Conservation (phyloP, 2,797 vertebrate genomes). For the Trachops cirrhosus region DNA sequence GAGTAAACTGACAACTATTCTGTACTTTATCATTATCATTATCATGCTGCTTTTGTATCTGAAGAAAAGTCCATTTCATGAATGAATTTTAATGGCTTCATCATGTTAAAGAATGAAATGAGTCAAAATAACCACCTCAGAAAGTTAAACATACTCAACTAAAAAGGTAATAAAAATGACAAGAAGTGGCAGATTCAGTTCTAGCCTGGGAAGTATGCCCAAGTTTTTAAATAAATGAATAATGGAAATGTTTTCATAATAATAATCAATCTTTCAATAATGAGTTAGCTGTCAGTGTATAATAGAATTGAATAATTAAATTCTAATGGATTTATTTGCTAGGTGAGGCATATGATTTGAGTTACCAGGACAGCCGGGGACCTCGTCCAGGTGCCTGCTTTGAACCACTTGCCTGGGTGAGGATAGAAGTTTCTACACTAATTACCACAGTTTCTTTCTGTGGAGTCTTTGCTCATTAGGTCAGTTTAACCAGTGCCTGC, state of each 20-base stretch:
- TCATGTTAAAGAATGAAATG: neutral
- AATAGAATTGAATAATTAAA: constrained; percentile 66
- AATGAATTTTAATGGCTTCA: constrained; percentile 30
- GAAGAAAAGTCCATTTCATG: constrained; percentile 11
- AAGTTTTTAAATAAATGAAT: constrained; percentile 66
- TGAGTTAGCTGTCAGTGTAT: constrained; percentile 46
- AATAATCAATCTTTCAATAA: constrained; percentile 67
- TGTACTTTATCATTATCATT: neutral
- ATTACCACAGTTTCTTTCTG: constrained; percentile 17
- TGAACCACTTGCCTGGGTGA: constrained; percentile 14
- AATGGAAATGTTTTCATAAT: constrained; percentile 66
- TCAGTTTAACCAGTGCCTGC: neutral
- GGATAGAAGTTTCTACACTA: neutral
- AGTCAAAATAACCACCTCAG: constrained; percentile 51
- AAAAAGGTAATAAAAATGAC: constrained; percentile 13
- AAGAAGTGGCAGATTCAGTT: constrained; percentile 25
- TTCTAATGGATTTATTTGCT: constrained; percentile 57
- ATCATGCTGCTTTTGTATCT: neutral
- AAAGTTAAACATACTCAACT: neutral
- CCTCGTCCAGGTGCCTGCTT: constrained; percentile 18
- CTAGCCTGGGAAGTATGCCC: constrained; percentile 52
- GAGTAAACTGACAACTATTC: neutral
- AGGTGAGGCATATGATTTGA: constrained; percentile 55
- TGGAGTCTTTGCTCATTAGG: constrained; percentile 31
- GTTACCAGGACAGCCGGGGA: constrained; percentile 12